phyloP scores from a whole-genome alignment of 2,113 vertebrate genomes.

The Cariama cristata region DNA sequence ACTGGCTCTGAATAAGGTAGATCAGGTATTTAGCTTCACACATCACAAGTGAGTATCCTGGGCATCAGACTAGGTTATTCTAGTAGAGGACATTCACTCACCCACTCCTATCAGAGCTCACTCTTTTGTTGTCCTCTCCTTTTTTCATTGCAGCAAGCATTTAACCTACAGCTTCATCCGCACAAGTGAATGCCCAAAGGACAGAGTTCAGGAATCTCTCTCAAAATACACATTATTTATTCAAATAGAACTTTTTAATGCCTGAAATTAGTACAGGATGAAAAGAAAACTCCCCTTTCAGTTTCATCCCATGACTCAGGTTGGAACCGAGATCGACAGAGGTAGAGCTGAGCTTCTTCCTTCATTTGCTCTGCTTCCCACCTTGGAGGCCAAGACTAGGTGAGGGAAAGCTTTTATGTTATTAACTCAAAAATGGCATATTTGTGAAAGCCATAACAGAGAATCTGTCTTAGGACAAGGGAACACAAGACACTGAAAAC shows the following conservation, averaged over 20 bases:
- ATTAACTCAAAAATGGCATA: background rate
- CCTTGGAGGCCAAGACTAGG: background rate
- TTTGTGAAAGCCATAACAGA: background rate
- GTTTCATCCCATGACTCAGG: background rate
- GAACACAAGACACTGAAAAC: background rate
- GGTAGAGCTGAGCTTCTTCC: background rate
- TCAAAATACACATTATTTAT: background rate
- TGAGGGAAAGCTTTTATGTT: background rate
- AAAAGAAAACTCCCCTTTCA: background rate
- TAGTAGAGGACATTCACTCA: background rate
- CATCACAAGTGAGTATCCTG: background rate
- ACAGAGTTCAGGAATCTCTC: background rate
- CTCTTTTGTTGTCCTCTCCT: background rate
- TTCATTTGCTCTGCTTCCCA: background rate
- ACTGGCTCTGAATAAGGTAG: background rate
- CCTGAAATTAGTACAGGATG: background rate
- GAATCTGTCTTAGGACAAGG: background rate
- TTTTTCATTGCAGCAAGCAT: background rate
- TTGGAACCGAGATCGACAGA: background rate
- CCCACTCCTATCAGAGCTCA: background rate
- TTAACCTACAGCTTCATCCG: background rate
- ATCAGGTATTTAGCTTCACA: background rate
- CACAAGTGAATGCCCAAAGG: background rate
- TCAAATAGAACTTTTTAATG: background rate
- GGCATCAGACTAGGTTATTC: background rate